Conservation (phyloP, 2,113 vertebrate genomes). For the Bos taurus region ARS-UCD2.0 NC_037337.1:46189501-46190000, state of each 20-base stretch:
- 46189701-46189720: not conserved
- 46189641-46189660: not conserved
- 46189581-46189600: not conserved
- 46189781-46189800: not conserved
- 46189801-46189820: not conserved
- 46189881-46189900: not conserved
- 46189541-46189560: not conserved
- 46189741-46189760: conserved; percentile 9
- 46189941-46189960: not conserved
- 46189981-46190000: not conserved
- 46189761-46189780: not conserved
- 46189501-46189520: not conserved
- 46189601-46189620: not conserved
- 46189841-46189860: not conserved
- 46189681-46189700: not conserved
- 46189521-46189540: conserved; percentile 6
- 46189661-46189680: conserved; percentile 1
- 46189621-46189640: conserved; percentile 9
- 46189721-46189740: conserved; percentile 2
- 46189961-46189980: not conserved
- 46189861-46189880: not conserved
- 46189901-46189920: not conserved
- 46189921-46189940: not conserved
- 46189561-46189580: conserved; percentile 15
- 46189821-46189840: not conserved